Base-by-base conservation (phyloP, 2,888 invertebrate genomes). In the Ectemnius cavifrons region DNA sequence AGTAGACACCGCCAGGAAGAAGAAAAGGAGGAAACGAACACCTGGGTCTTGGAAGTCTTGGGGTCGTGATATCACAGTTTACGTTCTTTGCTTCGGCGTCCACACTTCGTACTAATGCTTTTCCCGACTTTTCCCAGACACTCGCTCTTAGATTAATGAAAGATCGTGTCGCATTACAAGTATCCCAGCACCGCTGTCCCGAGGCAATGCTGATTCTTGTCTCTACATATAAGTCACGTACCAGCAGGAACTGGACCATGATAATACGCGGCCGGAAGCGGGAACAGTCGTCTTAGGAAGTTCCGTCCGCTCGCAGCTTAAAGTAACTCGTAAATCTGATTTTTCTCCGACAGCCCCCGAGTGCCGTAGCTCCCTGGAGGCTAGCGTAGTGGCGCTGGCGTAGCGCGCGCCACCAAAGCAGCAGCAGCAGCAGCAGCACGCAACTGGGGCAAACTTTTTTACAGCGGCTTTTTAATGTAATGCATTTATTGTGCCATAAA, bases 301-400 rank as follows among this genome's bases (percentile, higher is more conserved):
- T 89, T 88, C 83, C 81, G 80, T 79, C 84, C 85, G 87, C 85
- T 88, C 84, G 83, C 85, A 85, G 87, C 86, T 88, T 88, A 88
- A 88, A 86, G 86, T 87, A 87, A 88, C 86, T 86, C 86, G 88
- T 88, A 89, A 89, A 89, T 89, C 86, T 88, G 85, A 86, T 88
- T 87, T 86, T 87, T 87, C 83, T 71, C 63, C 67, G 47, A 59
- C 62, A 60, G 56, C 67, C 80, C 75, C 73, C 77, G 62, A 65
- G 69, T 60, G 56, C 67, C 52, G 73, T 64, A 67, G 45, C 59
- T 37, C 37, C 59, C 58, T 8, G 28, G 13, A 14, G 13, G 62
- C 56, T 27, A 13, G 18, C 37, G 1, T 52, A 52, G 37, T 18
- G 57, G 37, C 47, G 28, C 65, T 57, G 62, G 37, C 61, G 60